Evolutionary conservation across 2,888 invertebrate species (phyloP).

Genomic region (Pycnomerus fuliginosus): DNA sequence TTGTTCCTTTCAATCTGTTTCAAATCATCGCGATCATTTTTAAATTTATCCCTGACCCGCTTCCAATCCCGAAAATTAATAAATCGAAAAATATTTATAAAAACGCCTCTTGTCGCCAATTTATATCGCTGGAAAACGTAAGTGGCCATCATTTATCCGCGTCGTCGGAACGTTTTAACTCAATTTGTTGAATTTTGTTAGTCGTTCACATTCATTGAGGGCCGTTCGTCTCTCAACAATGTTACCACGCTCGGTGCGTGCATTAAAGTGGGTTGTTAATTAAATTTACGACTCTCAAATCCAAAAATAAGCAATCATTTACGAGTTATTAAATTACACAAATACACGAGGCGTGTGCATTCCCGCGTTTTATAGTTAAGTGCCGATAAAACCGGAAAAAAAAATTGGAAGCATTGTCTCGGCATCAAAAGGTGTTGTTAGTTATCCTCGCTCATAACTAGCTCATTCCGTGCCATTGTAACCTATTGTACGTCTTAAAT

Average conservation of each 20-base stretch:
- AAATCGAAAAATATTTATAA: too few species aligned
- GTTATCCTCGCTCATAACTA: slow-evolving; percentile 40
- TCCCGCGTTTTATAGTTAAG: slow-evolving; percentile 29
- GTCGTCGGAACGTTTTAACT: too few species aligned
- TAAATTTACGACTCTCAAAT: slow-evolving; percentile 39
- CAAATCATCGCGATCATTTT: too few species aligned
- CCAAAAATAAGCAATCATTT: slow-evolving; percentile 56
- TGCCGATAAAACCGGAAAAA: slow-evolving; percentile 24
- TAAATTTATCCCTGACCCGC: too few species aligned
- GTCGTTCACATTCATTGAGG: too few species aligned
- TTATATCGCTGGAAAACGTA: too few species aligned
- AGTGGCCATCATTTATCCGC: too few species aligned
- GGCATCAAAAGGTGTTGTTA: slow-evolving; percentile 37
- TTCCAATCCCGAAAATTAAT: too few species aligned
- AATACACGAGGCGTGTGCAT: slow-evolving; percentile 59
- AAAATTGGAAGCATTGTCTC: too few species aligned
- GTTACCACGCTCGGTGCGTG: slow-evolving; percentile 2
- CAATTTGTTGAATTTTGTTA: too few species aligned
- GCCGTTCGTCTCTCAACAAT: slow-evolving; percentile 1
- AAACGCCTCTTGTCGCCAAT: too few species aligned
- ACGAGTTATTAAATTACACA: slow-evolving; percentile 65
- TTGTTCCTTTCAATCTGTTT: too few species aligned
- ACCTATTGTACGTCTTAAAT: slow-evolving; percentile 45
- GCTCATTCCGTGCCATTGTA: slow-evolving; percentile 48
- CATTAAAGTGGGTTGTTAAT: slow-evolving; percentile 30